These are phyloP conservation scores for Seriola rivoliana DNA, from an alignment of 2,113 vertebrate species.

Conservation along the genomic window DNA sequence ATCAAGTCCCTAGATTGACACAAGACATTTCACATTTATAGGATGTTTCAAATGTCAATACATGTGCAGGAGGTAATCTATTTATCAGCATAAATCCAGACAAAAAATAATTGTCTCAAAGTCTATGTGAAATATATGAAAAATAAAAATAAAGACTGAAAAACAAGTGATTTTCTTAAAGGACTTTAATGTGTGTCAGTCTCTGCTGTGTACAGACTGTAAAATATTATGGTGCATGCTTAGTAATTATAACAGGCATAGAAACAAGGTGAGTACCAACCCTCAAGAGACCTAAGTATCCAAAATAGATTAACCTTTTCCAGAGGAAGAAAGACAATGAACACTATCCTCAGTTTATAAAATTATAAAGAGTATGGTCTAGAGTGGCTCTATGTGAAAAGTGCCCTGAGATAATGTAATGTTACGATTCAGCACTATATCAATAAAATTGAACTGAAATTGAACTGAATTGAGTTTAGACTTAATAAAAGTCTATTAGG, in stretches of 20 bases:
- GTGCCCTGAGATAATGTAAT: too few species aligned
- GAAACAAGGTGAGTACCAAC: background rate
- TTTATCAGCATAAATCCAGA: background rate
- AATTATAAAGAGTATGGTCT: too few species aligned
- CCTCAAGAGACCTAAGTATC: background rate
- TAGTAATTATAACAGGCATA: slow-evolving; percentile 10
- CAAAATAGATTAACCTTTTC: slow-evolving; percentile 25
- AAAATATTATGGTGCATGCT: slow-evolving; percentile 1
- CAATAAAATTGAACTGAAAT: too few species aligned
- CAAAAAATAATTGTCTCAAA: background rate
- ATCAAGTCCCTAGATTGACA: background rate
- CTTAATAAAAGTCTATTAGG: too few species aligned
- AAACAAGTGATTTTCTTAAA: background rate
- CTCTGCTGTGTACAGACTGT: background rate
- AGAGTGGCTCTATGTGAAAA: too few species aligned
- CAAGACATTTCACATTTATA: background rate
- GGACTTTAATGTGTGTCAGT: background rate
- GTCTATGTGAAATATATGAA: background rate
- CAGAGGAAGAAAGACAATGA: background rate
- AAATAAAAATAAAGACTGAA: background rate
- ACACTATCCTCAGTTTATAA: background rate
- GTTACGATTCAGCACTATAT: too few species aligned
- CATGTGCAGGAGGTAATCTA: background rate
- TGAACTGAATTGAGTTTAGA: too few species aligned
- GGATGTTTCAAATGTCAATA: background rate